Percentiles rank a stretch among this genome's conserved stretches.
phyloP scores from a whole-genome alignment of 1,140 invertebrate genomes.

The Bombus impatiens region DNA sequence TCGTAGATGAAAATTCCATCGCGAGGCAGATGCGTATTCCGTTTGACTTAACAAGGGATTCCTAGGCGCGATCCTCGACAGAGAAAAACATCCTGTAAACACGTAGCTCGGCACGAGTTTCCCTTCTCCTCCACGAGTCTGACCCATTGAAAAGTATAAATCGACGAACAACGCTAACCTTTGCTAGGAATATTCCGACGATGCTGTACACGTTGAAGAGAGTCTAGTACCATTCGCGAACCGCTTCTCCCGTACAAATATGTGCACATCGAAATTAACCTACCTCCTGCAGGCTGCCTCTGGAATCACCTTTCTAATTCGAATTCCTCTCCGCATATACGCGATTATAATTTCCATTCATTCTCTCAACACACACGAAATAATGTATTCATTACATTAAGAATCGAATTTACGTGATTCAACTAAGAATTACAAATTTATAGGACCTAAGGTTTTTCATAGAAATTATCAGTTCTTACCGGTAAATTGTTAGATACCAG shows the following conservation, averaged over 20 bases:
- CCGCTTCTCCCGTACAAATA: conserved; percentile 50
- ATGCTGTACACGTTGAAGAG: conserved; percentile 35
- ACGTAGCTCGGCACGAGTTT: background rate
- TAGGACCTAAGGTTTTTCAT: background rate
- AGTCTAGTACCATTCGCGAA: conserved; percentile 27
- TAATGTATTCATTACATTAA: too few relatives aligned
- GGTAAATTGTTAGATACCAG: background rate
- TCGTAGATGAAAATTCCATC: background rate
- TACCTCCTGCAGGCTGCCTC: conserved; percentile 34
- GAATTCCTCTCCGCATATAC: background rate
- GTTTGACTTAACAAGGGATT: background rate
- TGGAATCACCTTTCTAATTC: conserved; percentile 11
- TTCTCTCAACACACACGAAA: background rate
- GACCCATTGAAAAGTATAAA: conserved; percentile 9
- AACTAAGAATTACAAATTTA: too few relatives aligned
- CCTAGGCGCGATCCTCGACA: background rate
- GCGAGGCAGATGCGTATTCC: background rate
- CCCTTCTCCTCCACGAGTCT: background rate
- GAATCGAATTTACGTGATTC: too few relatives aligned
- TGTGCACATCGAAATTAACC: conserved; percentile 65
- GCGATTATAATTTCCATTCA: background rate
- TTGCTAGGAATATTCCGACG: conserved; percentile 38
- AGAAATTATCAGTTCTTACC: background rate
- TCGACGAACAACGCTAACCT: conserved; percentile 10
- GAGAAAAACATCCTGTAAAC: too few relatives aligned